These are phyloP conservation scores for Hestina assimilis DNA, from an alignment of 1,140 invertebrate genomes.

Conservation along the genomic window DNA sequence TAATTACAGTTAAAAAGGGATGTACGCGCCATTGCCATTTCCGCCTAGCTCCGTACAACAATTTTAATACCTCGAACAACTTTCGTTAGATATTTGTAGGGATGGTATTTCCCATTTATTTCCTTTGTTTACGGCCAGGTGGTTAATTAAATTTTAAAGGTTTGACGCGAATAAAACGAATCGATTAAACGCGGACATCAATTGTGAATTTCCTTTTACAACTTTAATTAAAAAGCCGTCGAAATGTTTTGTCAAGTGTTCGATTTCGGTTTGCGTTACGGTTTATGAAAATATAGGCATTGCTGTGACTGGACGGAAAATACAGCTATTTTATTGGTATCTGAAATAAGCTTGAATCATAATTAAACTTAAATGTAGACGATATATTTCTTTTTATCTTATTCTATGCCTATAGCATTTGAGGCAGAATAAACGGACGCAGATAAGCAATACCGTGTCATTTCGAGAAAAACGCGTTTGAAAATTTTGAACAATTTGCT, in stretches of 20 bases:
- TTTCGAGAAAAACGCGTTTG: too few relatives aligned
- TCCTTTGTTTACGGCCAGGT: slow-evolving; percentile 44
- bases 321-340: too few relatives aligned
- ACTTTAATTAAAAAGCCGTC: slow-evolving; percentile 46
- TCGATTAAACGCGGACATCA: slow-evolving; percentile 40
- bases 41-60: slow-evolving; percentile 26
- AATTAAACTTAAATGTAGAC: too few relatives aligned
- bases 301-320: too few relatives aligned
- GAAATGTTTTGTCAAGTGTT: slow-evolving; percentile 10
- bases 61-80: slow-evolving; percentile 35
- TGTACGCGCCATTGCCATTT: slow-evolving; percentile 53
- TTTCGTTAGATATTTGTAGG: slow-evolving; percentile 17
- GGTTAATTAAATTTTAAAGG: slow-evolving; percentile 63
- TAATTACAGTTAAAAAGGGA: slow-evolving; percentile 29
- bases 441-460: too few relatives aligned
- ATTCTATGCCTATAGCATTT: too few relatives aligned
- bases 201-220: slow-evolving; percentile 37
- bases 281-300: not conserved
- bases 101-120: slow-evolving; percentile 22
- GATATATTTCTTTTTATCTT: too few relatives aligned
- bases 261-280: not conserved
- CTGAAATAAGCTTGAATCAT: too few relatives aligned
- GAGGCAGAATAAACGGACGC: too few relatives aligned
- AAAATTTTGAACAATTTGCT: too few relatives aligned
- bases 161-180: slow-evolving; percentile 45